Evolutionary conservation across 2,888 invertebrate genomes (phyloP).

Genomic region (Yponomeuta cagnagella): DNA sequence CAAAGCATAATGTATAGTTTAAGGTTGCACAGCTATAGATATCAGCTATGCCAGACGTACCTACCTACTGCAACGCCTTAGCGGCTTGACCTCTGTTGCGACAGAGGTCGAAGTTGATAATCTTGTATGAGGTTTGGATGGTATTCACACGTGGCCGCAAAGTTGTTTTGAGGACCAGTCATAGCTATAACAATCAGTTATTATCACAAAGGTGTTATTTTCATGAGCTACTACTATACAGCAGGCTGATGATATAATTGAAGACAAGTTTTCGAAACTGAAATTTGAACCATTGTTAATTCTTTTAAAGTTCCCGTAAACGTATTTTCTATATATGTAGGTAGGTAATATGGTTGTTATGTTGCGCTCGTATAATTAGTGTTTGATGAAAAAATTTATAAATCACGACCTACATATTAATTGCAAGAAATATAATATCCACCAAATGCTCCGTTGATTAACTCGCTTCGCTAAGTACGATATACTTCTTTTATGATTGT

Average conservation of each 20-base stretch:
- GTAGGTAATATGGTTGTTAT: too few species aligned
- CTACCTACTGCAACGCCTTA: background rate
- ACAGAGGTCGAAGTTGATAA: background rate
- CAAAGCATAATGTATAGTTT: background rate
- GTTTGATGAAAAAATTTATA: too few species aligned
- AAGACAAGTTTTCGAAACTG: background rate
- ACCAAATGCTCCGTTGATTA: too few species aligned
- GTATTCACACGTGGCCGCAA: background rate
- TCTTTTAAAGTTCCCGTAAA: too few species aligned
- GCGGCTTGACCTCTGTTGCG: background rate
- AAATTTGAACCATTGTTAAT: too few species aligned
- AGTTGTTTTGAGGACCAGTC: too few species aligned
- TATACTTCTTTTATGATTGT: too few species aligned
- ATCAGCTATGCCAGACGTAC: background rate
- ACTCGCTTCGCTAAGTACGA: too few species aligned
- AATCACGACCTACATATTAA: too few species aligned
- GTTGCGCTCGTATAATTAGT: too few species aligned
- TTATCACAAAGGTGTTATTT: background rate
- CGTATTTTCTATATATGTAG: too few species aligned
- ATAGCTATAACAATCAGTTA: background rate
- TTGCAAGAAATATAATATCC: too few species aligned
- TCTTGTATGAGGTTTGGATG: background rate
- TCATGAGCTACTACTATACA: background rate
- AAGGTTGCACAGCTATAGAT: background rate
- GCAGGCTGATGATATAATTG: background rate